A percentile compares a stretch with the other conserved stretches of the same genome.
These are phyloP conservation scores for Python bivittatus DNA, from an alignment of 2,113 vertebrate species.

Conservation along the genomic window DNA sequence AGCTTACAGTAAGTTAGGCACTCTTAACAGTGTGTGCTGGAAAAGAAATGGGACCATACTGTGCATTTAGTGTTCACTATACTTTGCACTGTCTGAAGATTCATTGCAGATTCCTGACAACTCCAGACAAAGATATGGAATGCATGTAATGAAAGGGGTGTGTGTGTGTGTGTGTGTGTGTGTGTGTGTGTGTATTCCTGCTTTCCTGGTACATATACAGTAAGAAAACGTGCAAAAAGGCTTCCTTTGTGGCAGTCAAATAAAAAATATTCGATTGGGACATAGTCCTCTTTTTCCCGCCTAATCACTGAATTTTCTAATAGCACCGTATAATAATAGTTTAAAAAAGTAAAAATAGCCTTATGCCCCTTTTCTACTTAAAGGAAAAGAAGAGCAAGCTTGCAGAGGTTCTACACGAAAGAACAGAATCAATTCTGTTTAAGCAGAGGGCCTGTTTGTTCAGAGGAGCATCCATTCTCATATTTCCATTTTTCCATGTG, in stretches of 20 bases:
- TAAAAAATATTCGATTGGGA: not conserved
- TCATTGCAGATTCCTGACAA: not conserved
- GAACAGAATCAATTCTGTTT: not conserved
- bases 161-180: not conserved
- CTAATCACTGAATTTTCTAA: conserved; percentile 53
- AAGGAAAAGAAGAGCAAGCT: conserved; percentile 13
- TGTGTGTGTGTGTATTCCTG: not conserved
- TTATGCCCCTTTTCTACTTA: conserved; percentile 66
- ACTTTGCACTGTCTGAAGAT: not conserved
- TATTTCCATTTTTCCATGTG: not conserved
- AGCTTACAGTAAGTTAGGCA: not conserved
- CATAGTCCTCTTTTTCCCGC: conserved; percentile 20
- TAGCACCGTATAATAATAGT: conserved; percentile 55
- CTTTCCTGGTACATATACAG: not conserved
- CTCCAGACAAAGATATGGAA: not conserved
- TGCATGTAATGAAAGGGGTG: not conserved
- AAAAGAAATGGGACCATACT: not conserved
- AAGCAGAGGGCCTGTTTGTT: not conserved
- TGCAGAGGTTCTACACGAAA: not conserved
- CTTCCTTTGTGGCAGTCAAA: not conserved
- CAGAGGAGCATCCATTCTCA: not conserved
- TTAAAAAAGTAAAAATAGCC: conserved; percentile 39
- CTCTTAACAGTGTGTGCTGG: not conserved
- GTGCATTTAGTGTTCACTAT: not conserved
- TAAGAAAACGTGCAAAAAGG: not conserved